phyloP scores from a whole-genome alignment of 2,888 invertebrate genomes.

The Dugesia japonica region DNA sequence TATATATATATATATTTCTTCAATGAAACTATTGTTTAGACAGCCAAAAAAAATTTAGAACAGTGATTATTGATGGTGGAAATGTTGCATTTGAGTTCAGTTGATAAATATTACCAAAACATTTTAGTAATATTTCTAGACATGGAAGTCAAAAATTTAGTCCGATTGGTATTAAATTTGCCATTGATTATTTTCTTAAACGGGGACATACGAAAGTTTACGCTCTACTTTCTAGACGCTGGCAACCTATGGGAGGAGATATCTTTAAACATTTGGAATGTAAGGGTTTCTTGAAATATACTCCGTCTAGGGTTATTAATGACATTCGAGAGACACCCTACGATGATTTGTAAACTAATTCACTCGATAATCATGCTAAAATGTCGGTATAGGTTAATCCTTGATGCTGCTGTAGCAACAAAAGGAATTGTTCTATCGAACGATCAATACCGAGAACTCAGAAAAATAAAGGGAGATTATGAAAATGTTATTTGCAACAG shows the following conservation, averaged over 20 bases:
- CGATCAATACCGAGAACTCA: background rate
- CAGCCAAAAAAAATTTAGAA: no score
- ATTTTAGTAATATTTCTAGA: no score
- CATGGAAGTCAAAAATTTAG: background rate
- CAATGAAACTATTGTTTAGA: no score
- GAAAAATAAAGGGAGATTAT: no score
- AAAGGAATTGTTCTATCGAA: background rate
- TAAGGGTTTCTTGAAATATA: background rate
- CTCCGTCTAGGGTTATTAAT: background rate
- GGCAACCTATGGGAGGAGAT: background rate
- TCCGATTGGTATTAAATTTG: background rate
- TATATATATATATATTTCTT: no score
- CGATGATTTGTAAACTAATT: background rate
- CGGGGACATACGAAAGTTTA: background rate
- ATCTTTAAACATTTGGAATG: background rate
- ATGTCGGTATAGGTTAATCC: background rate
- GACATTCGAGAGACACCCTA: background rate
- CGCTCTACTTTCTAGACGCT: background rate
- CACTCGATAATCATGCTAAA: no score
- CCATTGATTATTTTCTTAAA: background rate
- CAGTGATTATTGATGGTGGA: no score
- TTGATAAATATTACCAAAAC: no score
- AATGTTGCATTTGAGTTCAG: no score
- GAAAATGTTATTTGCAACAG: no score
- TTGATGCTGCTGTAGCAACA: background rate